Evolutionary conservation across 1,140 invertebrate genomes (phyloP).

Genomic region (Megalopta genalis): DNA sequence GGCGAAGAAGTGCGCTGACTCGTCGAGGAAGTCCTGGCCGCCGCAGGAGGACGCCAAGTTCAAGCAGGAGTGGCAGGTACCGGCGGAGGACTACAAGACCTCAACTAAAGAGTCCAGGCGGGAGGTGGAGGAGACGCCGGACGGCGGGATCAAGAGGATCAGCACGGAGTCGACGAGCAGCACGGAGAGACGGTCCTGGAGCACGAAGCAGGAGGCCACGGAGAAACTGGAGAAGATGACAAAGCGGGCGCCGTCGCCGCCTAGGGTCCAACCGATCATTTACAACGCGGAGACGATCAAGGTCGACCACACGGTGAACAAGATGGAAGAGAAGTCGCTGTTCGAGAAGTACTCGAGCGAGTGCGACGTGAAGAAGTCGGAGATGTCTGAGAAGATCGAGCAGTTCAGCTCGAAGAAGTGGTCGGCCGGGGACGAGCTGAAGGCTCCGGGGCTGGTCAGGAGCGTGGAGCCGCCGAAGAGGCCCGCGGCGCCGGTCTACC

Average conservation of each 20-base stretch:
- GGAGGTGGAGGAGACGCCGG: conserved; percentile 71
- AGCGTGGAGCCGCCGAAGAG: conserved; percentile 70
- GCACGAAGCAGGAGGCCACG: conserved; percentile 67
- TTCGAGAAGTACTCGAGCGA: conserved; percentile 73
- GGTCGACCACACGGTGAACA: conserved; percentile 77
- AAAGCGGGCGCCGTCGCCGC: conserved; percentile 53
- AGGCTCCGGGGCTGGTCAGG: conserved; percentile 80
- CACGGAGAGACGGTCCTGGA: conserved; percentile 74
- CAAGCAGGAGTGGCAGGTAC: conserved; percentile 70
- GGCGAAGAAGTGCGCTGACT: conserved; percentile 81
- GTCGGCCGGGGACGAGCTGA: conserved; percentile 78
- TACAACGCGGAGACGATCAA: conserved; percentile 79
- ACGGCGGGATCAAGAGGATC: conserved; percentile 70
- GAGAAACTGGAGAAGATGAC: conserved; percentile 64
- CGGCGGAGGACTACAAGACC: conserved; percentile 70
- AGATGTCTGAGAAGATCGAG: conserved; percentile 74
- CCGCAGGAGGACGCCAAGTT: conserved; percentile 66
- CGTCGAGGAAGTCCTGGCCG: conserved; percentile 80
- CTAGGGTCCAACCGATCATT: conserved; percentile 70
- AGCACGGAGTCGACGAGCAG: conserved; percentile 72
- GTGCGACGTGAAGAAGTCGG: conserved; percentile 70
- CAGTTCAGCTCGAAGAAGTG: conserved; percentile 76
- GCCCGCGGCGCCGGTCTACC: conserved; percentile 64
- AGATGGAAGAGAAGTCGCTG: conserved; percentile 71
- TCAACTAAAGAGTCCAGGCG: conserved; percentile 69